Base-by-base conservation (phyloP, 2,888 invertebrate genomes). In the Apotomis turbidana region DNA sequence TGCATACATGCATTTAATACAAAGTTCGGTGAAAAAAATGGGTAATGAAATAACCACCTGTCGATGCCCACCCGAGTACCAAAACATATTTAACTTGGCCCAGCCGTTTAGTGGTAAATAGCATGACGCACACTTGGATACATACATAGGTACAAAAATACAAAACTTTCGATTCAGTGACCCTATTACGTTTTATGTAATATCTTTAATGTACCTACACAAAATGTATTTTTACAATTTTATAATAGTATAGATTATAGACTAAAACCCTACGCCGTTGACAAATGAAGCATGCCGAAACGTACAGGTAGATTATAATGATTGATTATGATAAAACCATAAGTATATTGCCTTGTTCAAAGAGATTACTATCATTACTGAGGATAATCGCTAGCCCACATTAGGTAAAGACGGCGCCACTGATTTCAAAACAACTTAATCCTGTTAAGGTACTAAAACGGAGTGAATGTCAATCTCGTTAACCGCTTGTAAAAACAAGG, bases 301-400 rank as follows among this genome's bases (percentile, higher is more conserved):
- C 61, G 49, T 55, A 66, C 49, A 3, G 12, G 13, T 12, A 51
- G 49, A 62, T 67, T 57, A 51, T 55, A 36, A 46, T 74, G 71
- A 74, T 74, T 74, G 59, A 74, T 68, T 71, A 71, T 58, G 49
- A n/a, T 71, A 59, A 46, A 60, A 44, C 58, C 51, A 12, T 54
- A 49, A 46, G 52, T 71, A 69, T 69, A 73, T 60, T 69, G 54
- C 68, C 62, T 66, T 68, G 70, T 71, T 71, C 41, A 73, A 73
- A 71, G 55, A 63, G 73, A 75, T 76, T 75, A 75, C 63, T 64
- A 74, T 69, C 15, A 63, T 75, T 69, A 76, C 62, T 61, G 55
- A 58, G 64, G 73, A 74, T 75, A 75, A 73, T 58, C 54, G 52
- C 59, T 64, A 62, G 68, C 51, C 61, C 12, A 59, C 55, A 64